Evolutionary conservation across 2,888 invertebrate genomes (phyloP).

Genomic region (Cephus rjabovi): DNA sequence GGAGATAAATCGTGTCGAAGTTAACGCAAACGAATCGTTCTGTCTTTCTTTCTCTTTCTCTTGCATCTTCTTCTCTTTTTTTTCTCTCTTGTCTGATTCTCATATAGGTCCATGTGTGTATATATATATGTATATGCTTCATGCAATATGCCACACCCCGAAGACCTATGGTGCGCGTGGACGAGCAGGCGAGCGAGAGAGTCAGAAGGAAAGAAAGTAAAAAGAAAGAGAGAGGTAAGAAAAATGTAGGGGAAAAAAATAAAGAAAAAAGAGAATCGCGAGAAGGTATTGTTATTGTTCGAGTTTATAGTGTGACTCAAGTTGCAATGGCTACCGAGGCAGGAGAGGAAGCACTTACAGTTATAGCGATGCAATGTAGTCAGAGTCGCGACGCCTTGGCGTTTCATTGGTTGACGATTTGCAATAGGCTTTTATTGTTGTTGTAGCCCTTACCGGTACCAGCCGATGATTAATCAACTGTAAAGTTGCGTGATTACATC

Average conservation of each 20-base stretch:
- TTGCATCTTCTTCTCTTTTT: neutral
- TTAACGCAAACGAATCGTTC: conserved; percentile 23
- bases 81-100: neutral
- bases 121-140: neutral
- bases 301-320: neutral
- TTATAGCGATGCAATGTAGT: neutral
- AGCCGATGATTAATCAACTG: conserved; percentile 23
- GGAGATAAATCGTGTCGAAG: conserved; percentile 38
- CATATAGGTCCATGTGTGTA: neutral
- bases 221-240: too few relatives aligned
- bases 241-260: neutral
- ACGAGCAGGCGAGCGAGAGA: neutral
- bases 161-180: neutral
- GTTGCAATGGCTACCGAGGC: neutral
- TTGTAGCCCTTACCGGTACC: neutral
- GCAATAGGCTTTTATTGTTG: neutral
- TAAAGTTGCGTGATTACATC: conserved; percentile 28
- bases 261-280: neutral
- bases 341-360: neutral
- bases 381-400: neutral
- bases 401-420: neutral
- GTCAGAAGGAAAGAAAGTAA: neutral
- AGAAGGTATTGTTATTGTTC: neutral
- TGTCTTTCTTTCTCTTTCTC: neutral
- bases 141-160: neutral